Base-by-base conservation (phyloP, 2,113 vertebrate genomes). In the Felis chaus region DNA sequence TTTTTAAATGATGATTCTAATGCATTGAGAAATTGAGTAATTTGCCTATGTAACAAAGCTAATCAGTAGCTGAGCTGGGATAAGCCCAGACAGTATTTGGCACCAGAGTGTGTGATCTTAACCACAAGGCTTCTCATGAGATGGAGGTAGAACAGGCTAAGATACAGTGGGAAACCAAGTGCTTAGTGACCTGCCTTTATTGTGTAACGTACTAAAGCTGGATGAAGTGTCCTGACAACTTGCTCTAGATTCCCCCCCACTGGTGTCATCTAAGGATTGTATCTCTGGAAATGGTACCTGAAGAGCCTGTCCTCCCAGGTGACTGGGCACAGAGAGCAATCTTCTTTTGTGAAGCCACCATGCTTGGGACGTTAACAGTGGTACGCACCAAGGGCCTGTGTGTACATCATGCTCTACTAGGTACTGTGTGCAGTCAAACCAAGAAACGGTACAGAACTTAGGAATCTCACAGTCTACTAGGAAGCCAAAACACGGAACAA, bases 401-500 rank as follows among this genome's bases (percentile, higher is more conserved):
- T 36, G 74, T 36, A 55, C 82, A 55, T 63, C 93, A 91, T 91
- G 84, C 73, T 96, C 89, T 80, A 66, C 89, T 97, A 76, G 95
- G 15, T 83, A n/a, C 53, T 82, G 14, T 86, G 36, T 57, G n/a
- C 55, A 91, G 36, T 92, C 73, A 93, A 87, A 86, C 66, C 82
- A 96, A 96, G 68, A 86, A 93, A 45, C 5, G n/a, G n/a, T 45
- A 74, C 94, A 93, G 57, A 94, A 96, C 63, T 85, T 87, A 50
- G 18, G 36, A 95, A 83, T 33, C 50, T 86, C 71, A 85, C 25
- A 63, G 39, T 93, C 57, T 95, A 55, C 88, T 57, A 94, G 79
- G 74, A 96, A 97, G 69, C 36, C 66, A 93, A 94, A 78, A 65
- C 63, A 90, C 0, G 66, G 96, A 95, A 97, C 85, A 89, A 93